Evolutionary conservation across 2,113 vertebrate genomes (phyloP).

Genomic region (Oreocharis arfaki): DNA sequence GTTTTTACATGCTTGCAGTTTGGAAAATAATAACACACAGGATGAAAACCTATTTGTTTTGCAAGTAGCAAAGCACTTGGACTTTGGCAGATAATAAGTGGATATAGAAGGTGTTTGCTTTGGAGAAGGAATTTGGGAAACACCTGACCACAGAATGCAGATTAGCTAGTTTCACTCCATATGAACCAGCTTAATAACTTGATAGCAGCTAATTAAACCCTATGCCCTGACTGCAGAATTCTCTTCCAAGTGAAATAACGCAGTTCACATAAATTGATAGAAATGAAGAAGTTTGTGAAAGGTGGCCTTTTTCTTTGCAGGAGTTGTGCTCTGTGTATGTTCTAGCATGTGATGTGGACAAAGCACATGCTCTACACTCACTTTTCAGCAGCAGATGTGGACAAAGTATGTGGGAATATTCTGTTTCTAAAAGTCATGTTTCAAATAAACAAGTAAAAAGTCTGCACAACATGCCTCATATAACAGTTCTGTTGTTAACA

Average conservation of each 20-base stretch:
- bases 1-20: background rate
- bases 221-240: background rate
- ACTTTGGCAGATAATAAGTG: background rate
- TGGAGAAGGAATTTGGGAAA: background rate
- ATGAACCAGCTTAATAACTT: background rate
- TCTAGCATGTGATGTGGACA: background rate
- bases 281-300: background rate
- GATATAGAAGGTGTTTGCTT: background rate
- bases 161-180: background rate
- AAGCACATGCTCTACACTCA: background rate
- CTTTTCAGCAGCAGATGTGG: background rate
- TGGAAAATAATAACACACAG: background rate
- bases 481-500: background rate
- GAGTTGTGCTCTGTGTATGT: background rate
- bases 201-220: background rate
- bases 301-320: background rate
- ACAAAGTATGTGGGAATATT: background rate
- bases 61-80: background rate
- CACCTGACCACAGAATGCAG: background rate
- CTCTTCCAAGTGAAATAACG: background rate
- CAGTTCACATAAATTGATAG: background rate
- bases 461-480: background rate
- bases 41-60: background rate
- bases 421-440: background rate
- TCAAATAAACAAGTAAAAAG: background rate